phyloP scores from a whole-genome alignment of 2,888 invertebrate genomes.

The Cenopis cana region DNA sequence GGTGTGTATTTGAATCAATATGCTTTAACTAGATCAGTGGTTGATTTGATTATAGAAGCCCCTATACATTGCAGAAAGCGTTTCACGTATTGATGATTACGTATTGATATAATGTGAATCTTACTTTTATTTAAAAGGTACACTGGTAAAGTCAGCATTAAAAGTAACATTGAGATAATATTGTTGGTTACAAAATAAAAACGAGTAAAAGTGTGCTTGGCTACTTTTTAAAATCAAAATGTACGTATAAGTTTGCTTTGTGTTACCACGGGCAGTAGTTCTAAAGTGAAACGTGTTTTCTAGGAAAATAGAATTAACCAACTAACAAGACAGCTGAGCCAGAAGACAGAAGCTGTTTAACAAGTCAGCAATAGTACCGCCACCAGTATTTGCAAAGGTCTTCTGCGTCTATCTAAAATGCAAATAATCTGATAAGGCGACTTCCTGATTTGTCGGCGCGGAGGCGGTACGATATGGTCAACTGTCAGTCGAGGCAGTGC shows the following conservation, averaged over 20 bases:
- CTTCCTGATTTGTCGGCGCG: too few relatives aligned
- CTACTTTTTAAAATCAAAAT: background rate
- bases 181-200: background rate
- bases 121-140: too few relatives aligned
- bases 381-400: background rate
- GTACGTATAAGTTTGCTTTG: background rate
- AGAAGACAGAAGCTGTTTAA: too few relatives aligned
- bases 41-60: background rate
- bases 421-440: background rate
- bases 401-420: background rate
- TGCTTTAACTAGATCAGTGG: background rate
- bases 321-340: too few relatives aligned
- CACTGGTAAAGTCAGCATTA: too few relatives aligned
- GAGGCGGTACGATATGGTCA: too few relatives aligned
- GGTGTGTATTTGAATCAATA: background rate
- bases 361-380: background rate
- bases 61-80: background rate
- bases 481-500: too few relatives aligned
- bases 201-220: background rate
- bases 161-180: background rate
- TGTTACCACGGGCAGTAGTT: background rate
- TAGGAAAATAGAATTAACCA: too few relatives aligned
- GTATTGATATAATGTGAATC: background rate
- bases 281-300: too few relatives aligned
- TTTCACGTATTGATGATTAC: background rate